phyloP scores from a whole-genome alignment of 2,113 vertebrate genomes.

The Geothlypis trichas region DNA sequence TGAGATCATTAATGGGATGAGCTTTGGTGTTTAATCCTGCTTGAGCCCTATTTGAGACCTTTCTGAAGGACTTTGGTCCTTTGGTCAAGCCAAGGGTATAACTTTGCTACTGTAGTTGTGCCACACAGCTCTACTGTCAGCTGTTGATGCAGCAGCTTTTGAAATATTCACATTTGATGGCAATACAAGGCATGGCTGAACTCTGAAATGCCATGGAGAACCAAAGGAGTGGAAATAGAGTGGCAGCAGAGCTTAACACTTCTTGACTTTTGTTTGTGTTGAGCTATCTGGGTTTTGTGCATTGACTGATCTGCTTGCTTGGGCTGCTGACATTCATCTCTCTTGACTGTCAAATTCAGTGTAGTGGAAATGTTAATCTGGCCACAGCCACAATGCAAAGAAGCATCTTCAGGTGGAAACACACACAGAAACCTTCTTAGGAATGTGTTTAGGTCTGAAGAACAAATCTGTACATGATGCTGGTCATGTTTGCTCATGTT shows the following conservation, averaged over 20 bases:
- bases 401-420: neutral
- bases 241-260: neutral
- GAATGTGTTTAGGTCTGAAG: neutral
- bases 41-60: neutral
- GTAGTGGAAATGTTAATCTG: neutral
- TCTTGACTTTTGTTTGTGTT: neutral
- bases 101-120: neutral
- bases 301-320: neutral
- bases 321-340: neutral
- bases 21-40: neutral
- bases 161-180: neutral
- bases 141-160: neutral
- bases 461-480: neutral
- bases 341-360: neutral
- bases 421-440: accelerated
- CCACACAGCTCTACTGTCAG: neutral
- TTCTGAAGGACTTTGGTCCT: neutral
- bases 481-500: neutral
- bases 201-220: neutral
- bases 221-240: neutral
- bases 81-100: neutral
- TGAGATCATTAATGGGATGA: neutral
- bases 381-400: neutral
- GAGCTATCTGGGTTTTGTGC: neutral
- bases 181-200: neutral